Conservation (phyloP, 2,888 invertebrate species). For the Diogma glabrata region DNA sequence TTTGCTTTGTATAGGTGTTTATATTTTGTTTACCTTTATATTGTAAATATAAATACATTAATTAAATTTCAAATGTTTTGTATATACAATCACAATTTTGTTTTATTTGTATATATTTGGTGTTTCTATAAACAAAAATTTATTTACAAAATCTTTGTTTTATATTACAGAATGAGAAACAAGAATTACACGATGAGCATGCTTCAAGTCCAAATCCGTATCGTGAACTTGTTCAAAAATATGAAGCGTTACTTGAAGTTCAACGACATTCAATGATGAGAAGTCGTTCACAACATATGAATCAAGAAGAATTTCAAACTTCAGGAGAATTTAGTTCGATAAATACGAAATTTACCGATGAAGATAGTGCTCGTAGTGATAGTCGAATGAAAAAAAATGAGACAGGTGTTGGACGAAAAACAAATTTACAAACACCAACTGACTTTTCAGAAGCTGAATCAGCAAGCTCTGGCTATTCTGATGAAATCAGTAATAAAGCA, state of each 20-base stretch:
- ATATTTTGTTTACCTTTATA: background rate
- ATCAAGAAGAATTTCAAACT: conserved; percentile 62
- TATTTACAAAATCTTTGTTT: background rate
- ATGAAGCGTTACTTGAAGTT: conserved; percentile 68
- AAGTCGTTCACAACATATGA: conserved; percentile 41
- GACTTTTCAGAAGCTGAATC: conserved; percentile 81
- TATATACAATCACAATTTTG: background rate
- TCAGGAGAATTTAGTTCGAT: conserved; percentile 60
- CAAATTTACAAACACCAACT: conserved; percentile 59
- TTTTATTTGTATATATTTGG: background rate
- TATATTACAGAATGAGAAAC: conserved; percentile 24
- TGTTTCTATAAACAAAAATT: background rate
- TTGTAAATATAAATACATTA: conserved; percentile 5
- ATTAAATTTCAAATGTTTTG: background rate
- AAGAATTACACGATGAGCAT: conserved; percentile 1
- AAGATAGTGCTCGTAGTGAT: conserved; percentile 46
- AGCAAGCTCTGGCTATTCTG: conserved; percentile 71
- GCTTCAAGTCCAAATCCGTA: conserved; percentile 50
- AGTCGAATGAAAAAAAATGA: conserved; percentile 35
- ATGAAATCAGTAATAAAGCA: conserved; percentile 70
- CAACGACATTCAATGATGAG: conserved; percentile 52
- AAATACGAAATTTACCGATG: conserved; percentile 50
- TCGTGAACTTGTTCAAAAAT: conserved; percentile 71
- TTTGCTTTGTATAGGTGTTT: too few relatives aligned
- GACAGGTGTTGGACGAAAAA: conserved; percentile 39